Base-by-base conservation (phyloP, 2,888 invertebrate genomes). In the Caenorhabditis uteleia region DNA sequence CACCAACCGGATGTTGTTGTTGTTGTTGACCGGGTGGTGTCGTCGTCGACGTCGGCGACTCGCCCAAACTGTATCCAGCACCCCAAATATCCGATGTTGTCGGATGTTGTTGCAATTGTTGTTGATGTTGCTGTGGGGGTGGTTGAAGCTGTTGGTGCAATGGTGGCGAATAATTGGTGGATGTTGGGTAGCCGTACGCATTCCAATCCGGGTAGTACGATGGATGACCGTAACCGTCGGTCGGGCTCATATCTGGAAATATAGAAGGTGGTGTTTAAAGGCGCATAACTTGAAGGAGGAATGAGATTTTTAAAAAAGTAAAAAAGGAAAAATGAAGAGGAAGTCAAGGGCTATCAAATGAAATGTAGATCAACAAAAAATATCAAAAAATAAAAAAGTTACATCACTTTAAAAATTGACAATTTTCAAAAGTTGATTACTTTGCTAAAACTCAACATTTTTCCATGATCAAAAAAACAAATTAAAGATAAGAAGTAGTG, bases 181-280 rank as follows among this genome's bases (percentile, higher is more conserved):
- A 23, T 25, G 40, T 40, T 3, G 40, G n/a, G 34, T 64, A 64
- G 27, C 47, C 20, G 39, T 62, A 62, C 10, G 65, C 44, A 1
- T 56, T 39, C 72, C 72, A 72, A n/a, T 69, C 72, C 5, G 68
- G 44, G 36, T 72, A 72, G 48, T 72, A 72, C 26, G 58, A 43
- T 10, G 50, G 40, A 3, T 50, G 51, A 25, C 65, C 62, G 40
- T 69, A 72, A 39, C 65, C 66, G 31, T 72, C 72, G n/a, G 72
- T 56, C 10, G 68, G 67, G 44, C 60, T 69, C 72, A 72, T 72
- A n/a, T n/a, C n/a, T n/a, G n/a, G n/a, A n/a, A 39, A 34, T 7
- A 25, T 25, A 21, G 14, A 34, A 5, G 21, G 23, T 16, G 2
- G 23, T 7, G 38, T 4, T 31, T n/a, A n/a, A n/a, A n/a, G n/a